These are phyloP conservation scores for Blennius ocellaris DNA, from an alignment of 2,113 vertebrate genomes.

Conservation along the genomic window DNA sequence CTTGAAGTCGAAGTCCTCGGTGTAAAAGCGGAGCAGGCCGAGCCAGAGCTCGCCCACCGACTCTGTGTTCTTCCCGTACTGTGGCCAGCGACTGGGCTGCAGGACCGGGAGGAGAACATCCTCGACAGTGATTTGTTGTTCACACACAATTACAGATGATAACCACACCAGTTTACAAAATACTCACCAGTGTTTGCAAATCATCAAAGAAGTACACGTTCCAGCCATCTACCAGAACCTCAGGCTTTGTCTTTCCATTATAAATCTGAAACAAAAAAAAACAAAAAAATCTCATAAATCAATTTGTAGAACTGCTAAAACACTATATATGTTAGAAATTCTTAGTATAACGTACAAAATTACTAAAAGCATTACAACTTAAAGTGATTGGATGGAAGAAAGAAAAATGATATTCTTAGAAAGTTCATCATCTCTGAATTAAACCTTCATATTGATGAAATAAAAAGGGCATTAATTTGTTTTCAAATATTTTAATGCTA, in stretches of 20 bases:
- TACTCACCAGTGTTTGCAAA: conserved; percentile 84
- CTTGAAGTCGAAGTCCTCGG: conserved; percentile 96
- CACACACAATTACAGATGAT: not conserved
- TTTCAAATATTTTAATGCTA: too few relatives aligned
- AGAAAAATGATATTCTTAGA: too few relatives aligned
- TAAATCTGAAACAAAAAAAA: conserved; percentile 87
- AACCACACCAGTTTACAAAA: not conserved
- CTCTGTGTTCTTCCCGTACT: conserved; percentile 88
- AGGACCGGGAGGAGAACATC: conserved; percentile 11
- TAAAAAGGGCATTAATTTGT: too few relatives aligned
- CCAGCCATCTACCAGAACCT: conserved; percentile 92
- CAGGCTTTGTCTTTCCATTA: conserved; percentile 88
- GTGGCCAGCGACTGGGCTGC: conserved; percentile 87
- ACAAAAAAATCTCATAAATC: conserved; percentile 25
- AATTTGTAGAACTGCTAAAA: not conserved
- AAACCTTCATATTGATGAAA: too few relatives aligned
- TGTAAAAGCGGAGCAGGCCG: conserved; percentile 94
- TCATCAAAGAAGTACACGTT: conserved; percentile 94
- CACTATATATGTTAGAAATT: too few relatives aligned
- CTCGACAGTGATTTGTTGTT: not conserved
- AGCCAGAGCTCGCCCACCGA: conserved; percentile 93
- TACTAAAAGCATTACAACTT: not conserved
- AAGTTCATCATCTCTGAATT: not conserved
- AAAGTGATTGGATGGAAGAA: too few relatives aligned
- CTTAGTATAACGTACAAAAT: too few relatives aligned